Conservation (phyloP, 2,797 vertebrate species). For the Emydoidea blandingii region DNA sequence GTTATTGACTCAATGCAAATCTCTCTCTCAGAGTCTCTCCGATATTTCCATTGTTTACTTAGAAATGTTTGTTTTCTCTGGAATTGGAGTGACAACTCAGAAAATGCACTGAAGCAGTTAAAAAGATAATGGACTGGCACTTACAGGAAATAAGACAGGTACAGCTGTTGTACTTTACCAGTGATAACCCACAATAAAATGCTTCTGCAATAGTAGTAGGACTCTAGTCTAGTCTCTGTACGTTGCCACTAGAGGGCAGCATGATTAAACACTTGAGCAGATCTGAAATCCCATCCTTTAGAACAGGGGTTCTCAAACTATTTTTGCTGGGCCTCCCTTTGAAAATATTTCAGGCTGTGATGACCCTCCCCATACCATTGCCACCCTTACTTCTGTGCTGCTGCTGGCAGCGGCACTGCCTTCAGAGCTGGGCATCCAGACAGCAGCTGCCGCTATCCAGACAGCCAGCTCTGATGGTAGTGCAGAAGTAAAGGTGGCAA, state of each 20-base stretch:
- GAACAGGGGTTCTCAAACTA: not conserved
- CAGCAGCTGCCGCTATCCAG: not conserved
- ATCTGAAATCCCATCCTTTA: not conserved
- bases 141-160: not conserved
- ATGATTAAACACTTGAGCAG: not conserved
- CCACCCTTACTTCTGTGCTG: not conserved
- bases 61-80: not conserved
- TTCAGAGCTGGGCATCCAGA: not conserved
- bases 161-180: not conserved
- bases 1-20: not conserved
- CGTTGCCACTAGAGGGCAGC: not conserved
- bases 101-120: not conserved
- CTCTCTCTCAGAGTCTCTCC: not conserved
- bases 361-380: not conserved
- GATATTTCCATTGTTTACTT: not conserved
- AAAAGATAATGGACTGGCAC: not conserved
- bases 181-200: not conserved
- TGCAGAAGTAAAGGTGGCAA: not conserved
- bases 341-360: not conserved
- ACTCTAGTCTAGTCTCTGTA: not conserved
- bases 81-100: not conserved
- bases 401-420: not conserved
- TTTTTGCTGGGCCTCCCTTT: not conserved
- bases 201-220: not conserved
- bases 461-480: not conserved